Evolutionary conservation across 1,140 invertebrate genomes (phyloP).

Genomic region (Drosophila mayri): DNA sequence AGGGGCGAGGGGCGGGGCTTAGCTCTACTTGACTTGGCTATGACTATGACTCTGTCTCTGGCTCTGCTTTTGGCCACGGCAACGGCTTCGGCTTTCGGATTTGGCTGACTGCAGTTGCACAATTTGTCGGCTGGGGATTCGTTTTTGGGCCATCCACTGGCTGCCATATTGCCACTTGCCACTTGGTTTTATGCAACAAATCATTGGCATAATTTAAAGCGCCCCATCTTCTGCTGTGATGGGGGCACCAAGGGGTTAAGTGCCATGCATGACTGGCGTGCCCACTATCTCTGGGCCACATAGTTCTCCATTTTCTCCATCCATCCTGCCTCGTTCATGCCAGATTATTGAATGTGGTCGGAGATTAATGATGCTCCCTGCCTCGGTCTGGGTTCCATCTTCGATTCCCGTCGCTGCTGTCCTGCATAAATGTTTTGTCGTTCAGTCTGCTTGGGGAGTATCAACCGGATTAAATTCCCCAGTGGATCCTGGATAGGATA

Average conservation of each 20-base stretch:
- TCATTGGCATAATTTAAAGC: slow-evolving; percentile 83
- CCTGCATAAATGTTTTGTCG: slow-evolving; percentile 36
- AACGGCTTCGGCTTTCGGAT: slow-evolving; percentile 27
- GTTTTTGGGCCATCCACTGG: slow-evolving; percentile 72
- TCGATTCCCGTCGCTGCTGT: slow-evolving; percentile 4
- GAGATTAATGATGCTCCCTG: slow-evolving; percentile 76
- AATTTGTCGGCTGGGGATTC: slow-evolving; percentile 71
- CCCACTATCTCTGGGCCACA: slow-evolving; percentile 22
- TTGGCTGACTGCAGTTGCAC: slow-evolving; percentile 68
- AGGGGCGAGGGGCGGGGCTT: neutral
- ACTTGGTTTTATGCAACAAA: slow-evolving; percentile 82
- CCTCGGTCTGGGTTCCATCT: slow-evolving; percentile 28
- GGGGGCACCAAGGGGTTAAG: slow-evolving; percentile 59
- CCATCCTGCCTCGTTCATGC: slow-evolving; percentile 28
- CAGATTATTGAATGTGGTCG: slow-evolving; percentile 81
- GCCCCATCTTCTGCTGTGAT: slow-evolving; percentile 26
- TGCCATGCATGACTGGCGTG: slow-evolving; percentile 60
- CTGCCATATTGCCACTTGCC: slow-evolving; percentile 74
- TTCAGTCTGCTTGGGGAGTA: slow-evolving; percentile 14
- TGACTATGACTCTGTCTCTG: slow-evolving; percentile 20
- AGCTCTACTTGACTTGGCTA: slow-evolving; percentile 66
- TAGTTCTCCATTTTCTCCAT: slow-evolving; percentile 25
- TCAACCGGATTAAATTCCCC: slow-evolving; percentile 31
- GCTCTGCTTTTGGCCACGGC: slow-evolving; percentile 10
- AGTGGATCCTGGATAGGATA: neutral